phyloP scores from a whole-genome alignment of 2,888 invertebrate species.

The Alloplasta piceator region DNA sequence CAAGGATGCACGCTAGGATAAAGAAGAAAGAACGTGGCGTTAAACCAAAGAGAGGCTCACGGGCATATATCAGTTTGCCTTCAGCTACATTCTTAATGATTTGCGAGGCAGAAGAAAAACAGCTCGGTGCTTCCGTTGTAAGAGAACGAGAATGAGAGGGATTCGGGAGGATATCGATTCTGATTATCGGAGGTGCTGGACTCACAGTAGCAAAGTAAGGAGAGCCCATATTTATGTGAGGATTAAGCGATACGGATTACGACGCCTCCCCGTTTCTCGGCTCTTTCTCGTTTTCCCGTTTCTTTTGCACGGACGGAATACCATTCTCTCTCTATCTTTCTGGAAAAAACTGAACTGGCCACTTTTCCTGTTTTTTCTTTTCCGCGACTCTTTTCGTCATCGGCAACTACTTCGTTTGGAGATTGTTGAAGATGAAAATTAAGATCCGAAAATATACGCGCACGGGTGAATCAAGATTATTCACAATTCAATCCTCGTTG shows the following conservation, averaged over 20 bases:
- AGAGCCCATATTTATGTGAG: slow-evolving; percentile 66
- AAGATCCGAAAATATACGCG: slow-evolving; percentile 40
- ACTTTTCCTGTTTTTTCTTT: slow-evolving; percentile 35
- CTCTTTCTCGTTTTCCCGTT: slow-evolving; percentile 55
- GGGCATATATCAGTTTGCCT: slow-evolving; percentile 1
- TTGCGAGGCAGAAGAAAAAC: slow-evolving; percentile 14
- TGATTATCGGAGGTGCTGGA: slow-evolving; percentile 66
- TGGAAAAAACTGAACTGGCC: slow-evolving; percentile 43
- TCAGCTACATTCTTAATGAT: slow-evolving; percentile 28
- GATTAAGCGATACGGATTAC: slow-evolving; percentile 69
- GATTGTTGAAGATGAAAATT: slow-evolving; percentile 40
- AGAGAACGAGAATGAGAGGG: slow-evolving; percentile 40
- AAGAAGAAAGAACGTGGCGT: too few species aligned
- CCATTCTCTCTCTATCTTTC: neutral
- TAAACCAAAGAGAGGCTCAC: neutral
- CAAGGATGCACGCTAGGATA: too few species aligned
- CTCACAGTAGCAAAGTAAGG: slow-evolving; percentile 63
- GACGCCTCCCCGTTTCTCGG: slow-evolving; percentile 55
- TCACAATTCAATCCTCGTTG: slow-evolving; percentile 2
- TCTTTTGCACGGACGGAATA: slow-evolving; percentile 15
- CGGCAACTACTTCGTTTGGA: slow-evolving; percentile 14
- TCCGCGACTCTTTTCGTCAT: slow-evolving; percentile 37
- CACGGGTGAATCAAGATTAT: neutral
- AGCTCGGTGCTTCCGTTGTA: slow-evolving; percentile 18
- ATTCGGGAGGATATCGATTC: slow-evolving; percentile 62